Evolutionary conservation across 2,888 invertebrate species (phyloP).

Genomic region (Drosophila phalerata): DNA sequence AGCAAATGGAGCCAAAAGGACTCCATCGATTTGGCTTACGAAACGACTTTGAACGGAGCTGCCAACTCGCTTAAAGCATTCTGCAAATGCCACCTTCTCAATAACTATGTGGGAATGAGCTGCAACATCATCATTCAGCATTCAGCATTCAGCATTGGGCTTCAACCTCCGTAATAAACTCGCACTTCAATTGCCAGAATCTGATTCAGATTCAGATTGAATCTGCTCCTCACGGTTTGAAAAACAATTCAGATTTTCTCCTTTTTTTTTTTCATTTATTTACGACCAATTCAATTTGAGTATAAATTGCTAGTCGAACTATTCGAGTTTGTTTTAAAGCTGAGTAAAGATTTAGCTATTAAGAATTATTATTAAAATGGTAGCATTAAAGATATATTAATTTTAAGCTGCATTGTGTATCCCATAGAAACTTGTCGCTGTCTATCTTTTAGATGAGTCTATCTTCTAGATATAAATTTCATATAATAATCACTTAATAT

Average conservation of each 20-base stretch:
- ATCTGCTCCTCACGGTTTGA: not conserved
- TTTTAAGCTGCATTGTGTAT: too few relatives aligned
- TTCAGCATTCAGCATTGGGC: slow-evolving; percentile 9
- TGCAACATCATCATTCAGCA: slow-evolving; percentile 3
- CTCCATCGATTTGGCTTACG: slow-evolving; percentile 60
- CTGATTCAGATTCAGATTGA: slow-evolving; percentile 1
- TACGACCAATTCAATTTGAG: not conserved
- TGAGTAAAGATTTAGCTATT: not conserved
- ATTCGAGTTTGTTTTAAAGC: not conserved
- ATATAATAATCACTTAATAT: too few relatives aligned
- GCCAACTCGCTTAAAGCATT: slow-evolving; percentile 48
- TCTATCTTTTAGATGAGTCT: too few relatives aligned
- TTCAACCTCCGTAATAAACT: slow-evolving; percentile 29
- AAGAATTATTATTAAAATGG: too few relatives aligned
- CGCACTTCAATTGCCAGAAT: slow-evolving; percentile 18
- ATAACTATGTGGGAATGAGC: slow-evolving; percentile 23
- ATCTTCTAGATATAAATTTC: too few relatives aligned
- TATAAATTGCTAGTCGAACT: not conserved
- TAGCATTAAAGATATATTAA: too few relatives aligned
- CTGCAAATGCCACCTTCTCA: not conserved
- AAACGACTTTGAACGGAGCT: slow-evolving; percentile 22
- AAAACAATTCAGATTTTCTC: not conserved
- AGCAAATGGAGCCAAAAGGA: slow-evolving; percentile 57
- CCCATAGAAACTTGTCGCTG: too few relatives aligned
- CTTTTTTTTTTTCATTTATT: not conserved